A percentile compares a stretch with the other conserved stretches of the same genome.
Conservation (phyloP, 2,888 invertebrate species). For the Drosophila suboccidentalis region DNA sequence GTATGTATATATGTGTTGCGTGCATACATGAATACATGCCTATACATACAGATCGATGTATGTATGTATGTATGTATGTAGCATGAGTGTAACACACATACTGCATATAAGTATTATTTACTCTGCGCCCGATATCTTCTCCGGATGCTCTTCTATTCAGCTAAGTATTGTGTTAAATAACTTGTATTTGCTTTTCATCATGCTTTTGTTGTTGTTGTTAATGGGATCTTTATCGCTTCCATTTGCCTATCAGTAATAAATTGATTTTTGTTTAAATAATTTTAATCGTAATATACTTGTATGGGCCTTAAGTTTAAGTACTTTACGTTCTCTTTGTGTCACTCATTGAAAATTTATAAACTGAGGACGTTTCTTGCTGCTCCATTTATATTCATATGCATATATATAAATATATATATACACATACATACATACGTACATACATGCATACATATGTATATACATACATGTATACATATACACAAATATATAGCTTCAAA, state of each 20-base stretch:
- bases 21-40: conserved; percentile 21
- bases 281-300: conserved; percentile 55
- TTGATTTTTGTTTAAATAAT: conserved; percentile 60
- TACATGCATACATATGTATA: conserved; percentile 18
- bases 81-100: conserved; percentile 15
- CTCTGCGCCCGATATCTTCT: conserved; percentile 13
- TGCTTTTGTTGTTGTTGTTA: not conserved
- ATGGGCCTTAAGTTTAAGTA: conserved; percentile 69
- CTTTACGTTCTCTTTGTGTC: conserved; percentile 58
- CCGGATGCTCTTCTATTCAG: conserved; percentile 39
- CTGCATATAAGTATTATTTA: conserved; percentile 9
- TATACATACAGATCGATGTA: conserved; percentile 25
- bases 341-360: conserved; percentile 83
- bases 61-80: conserved; percentile 33
- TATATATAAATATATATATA: conserved; percentile 26
- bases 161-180: conserved; percentile 55
- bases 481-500: conserved; percentile 83
- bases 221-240: conserved; percentile 18
- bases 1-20: conserved; percentile 8
- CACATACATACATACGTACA: conserved; percentile 23
- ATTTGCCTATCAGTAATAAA: conserved; percentile 56
- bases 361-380: conserved; percentile 77
- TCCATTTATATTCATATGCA: conserved; percentile 31
- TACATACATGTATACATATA: conserved; percentile 54
- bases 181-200: conserved; percentile 30